phyloP scores from a whole-genome alignment of 2,113 vertebrate species.

The Otis tarda region DNA sequence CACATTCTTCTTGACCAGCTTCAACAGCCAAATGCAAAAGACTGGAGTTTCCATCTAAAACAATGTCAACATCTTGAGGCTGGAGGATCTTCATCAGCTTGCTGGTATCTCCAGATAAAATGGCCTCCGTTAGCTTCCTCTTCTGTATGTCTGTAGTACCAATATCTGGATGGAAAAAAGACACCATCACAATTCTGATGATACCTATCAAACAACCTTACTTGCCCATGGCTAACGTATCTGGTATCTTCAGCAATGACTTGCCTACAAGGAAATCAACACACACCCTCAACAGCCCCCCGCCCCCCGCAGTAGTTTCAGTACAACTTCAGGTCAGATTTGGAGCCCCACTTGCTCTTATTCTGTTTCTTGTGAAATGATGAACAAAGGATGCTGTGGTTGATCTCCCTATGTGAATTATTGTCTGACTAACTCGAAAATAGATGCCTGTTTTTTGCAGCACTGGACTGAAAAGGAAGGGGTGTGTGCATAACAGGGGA shows the following conservation, averaged over 20 bases:
- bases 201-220: neutral
- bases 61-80: slow-evolving; percentile 95
- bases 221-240: neutral
- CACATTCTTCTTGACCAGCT: slow-evolving; percentile 90
- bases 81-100: slow-evolving; percentile 98
- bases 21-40: slow-evolving; percentile 90
- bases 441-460: neutral
- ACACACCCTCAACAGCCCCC: too few species aligned
- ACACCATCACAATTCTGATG: neutral
- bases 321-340: neutral
- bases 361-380: neutral
- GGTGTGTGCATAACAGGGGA: fast-evolving
- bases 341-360: neutral
- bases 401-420: neutral
- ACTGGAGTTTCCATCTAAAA: slow-evolving; percentile 85
- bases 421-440: neutral
- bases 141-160: slow-evolving; percentile 86
- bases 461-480: neutral
- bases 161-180: slow-evolving; percentile 77
- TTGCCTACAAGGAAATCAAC: neutral
- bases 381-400: neutral
- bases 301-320: neutral
- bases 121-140: slow-evolving; percentile 90
- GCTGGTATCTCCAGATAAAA: slow-evolving; percentile 87
- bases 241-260: neutral